phyloP scores from a whole-genome alignment of 2,888 invertebrate genomes.

The Thecophora atra region DNA sequence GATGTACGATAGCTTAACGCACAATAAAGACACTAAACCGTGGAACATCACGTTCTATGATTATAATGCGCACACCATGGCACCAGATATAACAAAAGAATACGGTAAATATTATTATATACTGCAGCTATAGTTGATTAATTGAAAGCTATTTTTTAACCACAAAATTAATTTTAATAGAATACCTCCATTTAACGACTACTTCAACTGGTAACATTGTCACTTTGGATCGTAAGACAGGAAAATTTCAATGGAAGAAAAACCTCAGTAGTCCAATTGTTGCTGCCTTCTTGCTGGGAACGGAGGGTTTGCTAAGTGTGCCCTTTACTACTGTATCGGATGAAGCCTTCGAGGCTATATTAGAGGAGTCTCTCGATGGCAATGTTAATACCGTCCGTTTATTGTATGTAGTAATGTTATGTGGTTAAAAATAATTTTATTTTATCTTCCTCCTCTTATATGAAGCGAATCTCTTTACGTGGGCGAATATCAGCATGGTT shows the following conservation, averaged over 20 bases:
- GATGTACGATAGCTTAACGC: slow-evolving; percentile 86
- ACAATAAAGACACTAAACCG: slow-evolving; percentile 72
- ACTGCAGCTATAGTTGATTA: neutral
- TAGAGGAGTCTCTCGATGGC: slow-evolving; percentile 72
- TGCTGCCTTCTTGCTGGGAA: slow-evolving; percentile 82
- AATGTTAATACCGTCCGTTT: slow-evolving; percentile 72
- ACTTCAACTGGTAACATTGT: slow-evolving; percentile 88
- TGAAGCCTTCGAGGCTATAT: slow-evolving; percentile 79
- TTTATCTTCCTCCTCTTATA: neutral
- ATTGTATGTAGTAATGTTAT: slow-evolving; percentile 67
- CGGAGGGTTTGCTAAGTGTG: slow-evolving; percentile 81
- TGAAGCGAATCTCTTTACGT: slow-evolving; percentile 89
- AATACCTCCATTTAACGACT: slow-evolving; percentile 87
- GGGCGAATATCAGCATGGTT: slow-evolving; percentile 83
- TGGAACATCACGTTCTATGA: slow-evolving; percentile 99
- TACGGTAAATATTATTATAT: slow-evolving; percentile 73
- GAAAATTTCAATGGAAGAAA: slow-evolving; percentile 85
- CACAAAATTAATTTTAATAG: slow-evolving; percentile 66
- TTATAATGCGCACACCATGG: slow-evolving; percentile 87
- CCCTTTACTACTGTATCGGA: slow-evolving; percentile 92
- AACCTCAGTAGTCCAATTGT: slow-evolving; percentile 91
- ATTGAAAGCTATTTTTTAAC: neutral
- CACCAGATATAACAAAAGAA: slow-evolving; percentile 78
- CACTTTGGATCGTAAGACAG: slow-evolving; percentile 83
- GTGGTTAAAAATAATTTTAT: neutral